Base-by-base conservation (phyloP, 2,797 vertebrate species). In the Aeoliscus strigatus region DNA sequence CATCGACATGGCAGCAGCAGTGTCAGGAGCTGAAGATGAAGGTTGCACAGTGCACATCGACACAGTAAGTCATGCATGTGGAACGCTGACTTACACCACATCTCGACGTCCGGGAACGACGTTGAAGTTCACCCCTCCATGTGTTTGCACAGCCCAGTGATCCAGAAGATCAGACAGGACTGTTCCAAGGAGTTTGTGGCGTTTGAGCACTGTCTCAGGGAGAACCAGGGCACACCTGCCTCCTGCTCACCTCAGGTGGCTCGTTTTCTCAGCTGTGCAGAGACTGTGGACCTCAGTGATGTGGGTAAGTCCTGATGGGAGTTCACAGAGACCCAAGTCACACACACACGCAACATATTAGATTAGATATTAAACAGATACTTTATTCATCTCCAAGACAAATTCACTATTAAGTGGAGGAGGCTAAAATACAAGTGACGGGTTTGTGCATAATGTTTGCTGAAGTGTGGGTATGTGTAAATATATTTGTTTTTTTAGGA, bases 21-120 rank as follows among this genome's bases (percentile, higher is more conserved):
- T 96, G 94, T 52, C 83, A 93, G 34, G 80, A 87, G 1, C 87
- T 93, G 8, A 96, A 94, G 72, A 66, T 91, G 55, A 87, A 88
- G 51, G 92, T 96, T 48, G 88, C 91, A 10, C 86, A 88, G 2
- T 97, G 94, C 62, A 93, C 93, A 8, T 93, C 93, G 9, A 89
- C 91, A 36, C 92, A 93, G 93, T 94, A 78, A 85, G 81, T 13
- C 33, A 13, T 4, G 18, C 3, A 21, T n/a, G n/a, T n/a, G n/a
- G n/a, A n/a, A n/a, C n/a, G n/a, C n/a, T n/a, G n/a, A n/a, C n/a
- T n/a, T n/a, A n/a, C n/a, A n/a, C n/a, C n/a, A n/a, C n/a, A n/a
- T n/a, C 14, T 14, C 21, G 4, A 13, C 4, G 14, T 27, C n/a
- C n/a, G n/a, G n/a, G n/a, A n/a, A n/a, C n/a, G n/a, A n/a, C n/a